These are phyloP conservation scores for Periophthalmus modestus DNA, from an alignment of 2,113 vertebrate genomes.

Conservation along the genomic window DNA sequence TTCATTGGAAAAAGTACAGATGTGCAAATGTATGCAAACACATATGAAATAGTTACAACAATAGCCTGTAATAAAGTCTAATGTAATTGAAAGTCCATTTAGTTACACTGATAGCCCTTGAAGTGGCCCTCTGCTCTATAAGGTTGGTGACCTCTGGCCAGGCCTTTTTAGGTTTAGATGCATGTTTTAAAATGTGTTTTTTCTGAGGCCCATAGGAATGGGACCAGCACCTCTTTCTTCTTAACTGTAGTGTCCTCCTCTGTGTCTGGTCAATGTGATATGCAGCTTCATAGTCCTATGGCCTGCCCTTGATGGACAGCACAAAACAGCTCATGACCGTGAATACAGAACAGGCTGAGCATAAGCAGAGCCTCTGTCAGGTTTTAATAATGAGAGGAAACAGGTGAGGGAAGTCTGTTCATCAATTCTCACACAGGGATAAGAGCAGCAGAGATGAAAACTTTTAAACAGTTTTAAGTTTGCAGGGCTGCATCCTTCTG, in stretches of 20 bases:
- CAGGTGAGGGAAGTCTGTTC: slow-evolving; percentile 31
- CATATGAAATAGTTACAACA: no score
- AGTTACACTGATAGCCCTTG: no score
- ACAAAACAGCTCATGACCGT: slow-evolving; percentile 42
- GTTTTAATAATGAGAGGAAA: slow-evolving; percentile 56
- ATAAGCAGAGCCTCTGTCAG: slow-evolving; percentile 45
- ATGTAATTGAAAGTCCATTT: no score
- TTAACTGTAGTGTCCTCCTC: not conserved
- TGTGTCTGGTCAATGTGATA: slow-evolving; percentile 28
- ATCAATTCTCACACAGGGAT: slow-evolving; percentile 43
- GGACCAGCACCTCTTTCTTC: slow-evolving; percentile 10
- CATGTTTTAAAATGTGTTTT: not conserved
- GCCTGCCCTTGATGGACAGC: slow-evolving; percentile 42
- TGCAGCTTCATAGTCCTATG: slow-evolving; percentile 34
- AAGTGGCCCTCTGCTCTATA: no score
- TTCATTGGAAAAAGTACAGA: no score
- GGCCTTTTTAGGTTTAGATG: not conserved
- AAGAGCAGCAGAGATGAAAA: slow-evolving; percentile 25
- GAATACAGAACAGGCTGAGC: slow-evolving; percentile 54
- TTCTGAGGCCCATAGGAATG: not conserved
- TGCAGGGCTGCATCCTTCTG: slow-evolving; percentile 12
- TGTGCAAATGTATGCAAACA: no score
- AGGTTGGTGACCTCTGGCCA: no score
- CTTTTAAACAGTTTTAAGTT: slow-evolving; percentile 36
- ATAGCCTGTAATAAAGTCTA: no score